A percentile compares a stretch with the other conserved stretches of the same genome.
These are phyloP conservation scores for Thalassoma bifasciatum DNA, from an alignment of 2,113 vertebrate genomes.

Conservation along the genomic window DNA sequence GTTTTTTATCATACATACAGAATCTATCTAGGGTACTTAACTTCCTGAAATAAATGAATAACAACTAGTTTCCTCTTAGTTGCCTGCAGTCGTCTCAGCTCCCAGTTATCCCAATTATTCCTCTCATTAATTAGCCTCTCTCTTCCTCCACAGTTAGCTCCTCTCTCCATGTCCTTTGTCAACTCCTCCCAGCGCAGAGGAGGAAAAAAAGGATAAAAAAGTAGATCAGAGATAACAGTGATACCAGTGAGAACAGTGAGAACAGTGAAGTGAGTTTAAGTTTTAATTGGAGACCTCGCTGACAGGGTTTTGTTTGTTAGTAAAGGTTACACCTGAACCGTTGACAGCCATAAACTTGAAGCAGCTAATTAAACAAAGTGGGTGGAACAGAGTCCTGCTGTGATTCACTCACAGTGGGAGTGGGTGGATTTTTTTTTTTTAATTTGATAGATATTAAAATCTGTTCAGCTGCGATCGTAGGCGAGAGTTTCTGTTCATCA, in stretches of 20 bases:
- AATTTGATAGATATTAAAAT: neutral
- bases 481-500: no score
- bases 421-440: neutral
- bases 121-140: no score
- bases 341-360: constrained; percentile 4
- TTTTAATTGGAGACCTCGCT: constrained; percentile 1
- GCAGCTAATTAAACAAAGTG: neutral
- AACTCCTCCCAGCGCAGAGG: neutral
- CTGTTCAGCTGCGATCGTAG: neutral
- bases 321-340: constrained; percentile 1
- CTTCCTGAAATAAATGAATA: no score
- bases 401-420: neutral
- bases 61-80: no score
- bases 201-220: neutral
- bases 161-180: neutral
- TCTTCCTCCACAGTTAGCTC: neutral
- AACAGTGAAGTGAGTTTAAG: neutral
- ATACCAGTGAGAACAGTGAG: no score
- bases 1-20: no score
- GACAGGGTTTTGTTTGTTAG: constrained; percentile 1
- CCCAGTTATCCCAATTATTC: constrained; percentile 7
- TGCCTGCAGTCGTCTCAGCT: neutral
- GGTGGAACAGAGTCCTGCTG: neutral
- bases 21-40: no score
- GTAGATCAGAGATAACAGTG: no score